Percentiles rank a stretch among this genome's conserved stretches.
Conservation (phyloP, 1,140 invertebrate species). For the Zaprionus lachaisei region DNA sequence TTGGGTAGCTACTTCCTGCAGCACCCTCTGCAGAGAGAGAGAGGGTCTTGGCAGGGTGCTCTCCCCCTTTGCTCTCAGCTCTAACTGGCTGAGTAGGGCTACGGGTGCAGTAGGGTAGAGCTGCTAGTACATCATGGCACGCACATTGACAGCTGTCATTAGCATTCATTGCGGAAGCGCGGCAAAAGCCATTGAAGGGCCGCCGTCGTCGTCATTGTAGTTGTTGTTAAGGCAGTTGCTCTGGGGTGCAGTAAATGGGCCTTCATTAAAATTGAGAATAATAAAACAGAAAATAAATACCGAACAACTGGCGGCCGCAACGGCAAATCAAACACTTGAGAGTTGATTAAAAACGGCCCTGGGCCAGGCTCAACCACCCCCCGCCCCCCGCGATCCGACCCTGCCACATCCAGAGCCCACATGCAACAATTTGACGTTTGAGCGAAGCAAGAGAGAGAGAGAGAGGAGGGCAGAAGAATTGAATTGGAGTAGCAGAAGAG, state of each 20-base stretch:
- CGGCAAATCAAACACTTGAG: constrained; percentile 78
- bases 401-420: constrained; percentile 49
- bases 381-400: not conserved
- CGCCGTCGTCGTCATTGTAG: constrained; percentile 3
- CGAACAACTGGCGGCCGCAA: constrained; percentile 55
- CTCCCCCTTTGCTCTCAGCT: not conserved
- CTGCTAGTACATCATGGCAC: constrained; percentile 71
- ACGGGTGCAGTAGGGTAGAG: not conserved
- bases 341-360: constrained; percentile 70
- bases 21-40: not conserved
- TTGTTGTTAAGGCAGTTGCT: constrained; percentile 1
- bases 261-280: constrained; percentile 81
- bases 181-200: constrained; percentile 55
- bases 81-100: not conserved
- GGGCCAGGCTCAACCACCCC: constrained; percentile 4
- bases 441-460: constrained; percentile 33
- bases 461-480: not conserved
- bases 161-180: constrained; percentile 78
- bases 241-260: constrained; percentile 70
- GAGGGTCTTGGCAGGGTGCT: not conserved
- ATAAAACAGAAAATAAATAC: constrained; percentile 74
- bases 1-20: not conserved
- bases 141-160: constrained; percentile 80
- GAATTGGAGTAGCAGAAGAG: constrained; percentile 2
- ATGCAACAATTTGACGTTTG: constrained; percentile 80